A percentile compares a stretch with the other conserved stretches of the same genome.
phyloP scores from a whole-genome alignment of 1,140 invertebrate species.

The Brachionus rotundiformis region DNA sequence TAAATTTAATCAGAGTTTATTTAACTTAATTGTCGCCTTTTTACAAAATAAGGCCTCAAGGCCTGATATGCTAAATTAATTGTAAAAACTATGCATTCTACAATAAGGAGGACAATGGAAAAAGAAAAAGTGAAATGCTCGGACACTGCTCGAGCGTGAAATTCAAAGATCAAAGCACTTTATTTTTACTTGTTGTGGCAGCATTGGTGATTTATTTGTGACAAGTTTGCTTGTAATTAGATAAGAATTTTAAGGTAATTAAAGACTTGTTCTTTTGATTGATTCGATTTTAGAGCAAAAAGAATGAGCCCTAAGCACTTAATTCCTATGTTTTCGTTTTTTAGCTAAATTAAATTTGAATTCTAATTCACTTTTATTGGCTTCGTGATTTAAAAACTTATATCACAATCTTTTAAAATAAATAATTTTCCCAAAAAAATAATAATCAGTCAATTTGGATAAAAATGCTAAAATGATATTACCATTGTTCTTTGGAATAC shows the following conservation, averaged over 20 bases:
- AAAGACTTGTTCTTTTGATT: constrained; percentile 27
- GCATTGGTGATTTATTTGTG: background rate
- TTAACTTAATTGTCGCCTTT: constrained; percentile 37
- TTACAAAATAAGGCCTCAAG: background rate
- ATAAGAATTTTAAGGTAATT: constrained; percentile 12
- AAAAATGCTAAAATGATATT: no score
- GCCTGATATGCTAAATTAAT: constrained; percentile 23
- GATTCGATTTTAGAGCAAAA: constrained; percentile 18
- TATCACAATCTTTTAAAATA: no score
- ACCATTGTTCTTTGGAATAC: no score
- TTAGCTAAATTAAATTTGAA: constrained; percentile 1
- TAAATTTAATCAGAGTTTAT: background rate
- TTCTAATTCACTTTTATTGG: constrained; percentile 19
- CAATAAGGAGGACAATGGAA: no score
- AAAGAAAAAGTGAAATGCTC: constrained; percentile 12
- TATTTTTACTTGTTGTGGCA: background rate
- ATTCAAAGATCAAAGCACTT: constrained; percentile 1
- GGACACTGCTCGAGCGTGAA: background rate
- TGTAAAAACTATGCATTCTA: constrained; percentile 6
- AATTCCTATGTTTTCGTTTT: constrained; percentile 19
- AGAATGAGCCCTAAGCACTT: constrained; percentile 10
- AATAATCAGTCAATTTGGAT: no score
- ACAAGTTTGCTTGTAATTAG: background rate
- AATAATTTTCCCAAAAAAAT: no score
- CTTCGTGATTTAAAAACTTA: constrained; percentile 27